These are phyloP conservation scores for Nymphicus hollandicus DNA, from an alignment of 2,113 vertebrate species.

Conservation along the genomic window DNA sequence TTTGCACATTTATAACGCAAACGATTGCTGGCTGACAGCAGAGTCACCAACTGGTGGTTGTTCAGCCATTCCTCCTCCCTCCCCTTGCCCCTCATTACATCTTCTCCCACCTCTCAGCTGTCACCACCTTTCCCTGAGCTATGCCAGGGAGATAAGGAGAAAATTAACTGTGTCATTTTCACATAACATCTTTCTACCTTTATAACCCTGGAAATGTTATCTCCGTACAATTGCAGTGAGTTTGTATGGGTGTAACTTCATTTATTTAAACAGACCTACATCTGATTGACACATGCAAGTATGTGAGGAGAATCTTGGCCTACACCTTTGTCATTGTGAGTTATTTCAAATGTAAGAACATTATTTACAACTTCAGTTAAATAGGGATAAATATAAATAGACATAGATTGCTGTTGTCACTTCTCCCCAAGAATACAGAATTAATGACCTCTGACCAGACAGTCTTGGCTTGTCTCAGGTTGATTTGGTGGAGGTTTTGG, in stretches of 20 bases:
- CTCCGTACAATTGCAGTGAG: conserved; percentile 10
- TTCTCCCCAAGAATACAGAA: background rate
- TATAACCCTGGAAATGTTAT: conserved; percentile 1
- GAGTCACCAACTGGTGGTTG: fast-evolving
- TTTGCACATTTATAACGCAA: background rate
- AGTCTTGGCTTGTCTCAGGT: background rate
- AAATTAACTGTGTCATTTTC: conserved; percentile 56
- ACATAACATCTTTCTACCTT: conserved; percentile 3
- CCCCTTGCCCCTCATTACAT: background rate
- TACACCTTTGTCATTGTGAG: conserved; percentile 31
- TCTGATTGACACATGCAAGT: conserved; percentile 33
- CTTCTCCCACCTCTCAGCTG: conserved; percentile 30
- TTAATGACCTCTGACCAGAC: background rate
- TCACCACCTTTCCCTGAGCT: conserved; percentile 29
- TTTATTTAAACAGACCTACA: background rate
- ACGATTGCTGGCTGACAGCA: background rate
- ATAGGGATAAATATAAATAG: background rate
- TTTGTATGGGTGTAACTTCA: background rate
- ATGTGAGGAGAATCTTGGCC: background rate
- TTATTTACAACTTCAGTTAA: conserved; percentile 31
- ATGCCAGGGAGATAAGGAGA: background rate
- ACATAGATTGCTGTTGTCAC: background rate
- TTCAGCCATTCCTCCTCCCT: background rate
- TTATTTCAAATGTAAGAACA: conserved; percentile 34
- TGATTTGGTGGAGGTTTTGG: background rate